Percentiles rank a stretch among this genome's conserved stretches.
Evolutionary conservation across 1,140 invertebrate species (phyloP).

Genomic region (Drosophila lacertosa): DNA sequence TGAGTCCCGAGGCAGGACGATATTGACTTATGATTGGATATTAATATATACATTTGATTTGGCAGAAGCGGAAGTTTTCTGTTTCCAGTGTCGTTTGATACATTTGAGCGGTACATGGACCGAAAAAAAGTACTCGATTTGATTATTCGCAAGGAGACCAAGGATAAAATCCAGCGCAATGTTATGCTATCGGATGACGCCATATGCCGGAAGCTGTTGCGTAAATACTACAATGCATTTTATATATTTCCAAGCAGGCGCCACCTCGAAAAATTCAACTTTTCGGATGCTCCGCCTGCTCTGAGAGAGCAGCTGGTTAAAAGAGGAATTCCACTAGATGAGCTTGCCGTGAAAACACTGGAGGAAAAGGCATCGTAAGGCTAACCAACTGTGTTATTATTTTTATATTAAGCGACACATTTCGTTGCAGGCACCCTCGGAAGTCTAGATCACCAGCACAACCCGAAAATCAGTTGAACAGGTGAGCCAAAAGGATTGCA

Average conservation of each 20-base stretch:
- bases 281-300: not conserved
- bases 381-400: not conserved
- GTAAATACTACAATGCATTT: conserved; percentile 28
- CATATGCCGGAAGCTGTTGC: not conserved
- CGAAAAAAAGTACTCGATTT: not conserved
- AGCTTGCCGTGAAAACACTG: conserved; percentile 1
- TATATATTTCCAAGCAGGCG: conserved; percentile 16
- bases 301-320: conserved; percentile 13
- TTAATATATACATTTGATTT: not conserved
- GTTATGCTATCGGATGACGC: not conserved
- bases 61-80: conserved; percentile 17
- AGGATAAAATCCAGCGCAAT: not conserved
- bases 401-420: not conserved
- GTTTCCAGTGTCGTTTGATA: conserved; percentile 37
- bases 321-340: conserved; percentile 11
- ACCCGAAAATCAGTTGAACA: not conserved
- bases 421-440: not conserved
- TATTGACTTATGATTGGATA: not conserved
- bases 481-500: not conserved
- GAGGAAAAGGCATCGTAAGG: not conserved
- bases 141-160: not conserved
- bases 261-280: not conserved
- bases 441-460: too few species aligned
- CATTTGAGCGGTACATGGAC: conserved; percentile 27
- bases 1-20: not conserved